These are phyloP conservation scores for Cordilura impudica DNA, from an alignment of 2,888 invertebrate genomes.

Conservation along the genomic window DNA sequence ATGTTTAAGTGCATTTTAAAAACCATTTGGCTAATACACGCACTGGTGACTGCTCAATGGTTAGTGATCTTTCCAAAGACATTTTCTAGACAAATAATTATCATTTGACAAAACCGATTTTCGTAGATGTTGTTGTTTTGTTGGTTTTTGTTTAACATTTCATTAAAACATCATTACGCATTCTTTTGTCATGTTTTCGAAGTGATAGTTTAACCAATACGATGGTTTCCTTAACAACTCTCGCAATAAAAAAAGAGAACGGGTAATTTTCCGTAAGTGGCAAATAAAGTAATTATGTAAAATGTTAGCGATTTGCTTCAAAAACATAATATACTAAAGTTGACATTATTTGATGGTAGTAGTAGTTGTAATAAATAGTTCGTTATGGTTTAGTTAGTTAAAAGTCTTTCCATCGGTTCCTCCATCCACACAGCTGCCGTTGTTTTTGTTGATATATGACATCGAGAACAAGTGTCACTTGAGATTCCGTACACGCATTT, in stretches of 20 bases:
- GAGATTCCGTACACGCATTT: slow-evolving; percentile 60
- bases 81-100: slow-evolving; percentile 38
- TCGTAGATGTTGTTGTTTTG: slow-evolving; percentile 12
- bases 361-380: slow-evolving; percentile 28
- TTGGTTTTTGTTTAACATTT: not conserved
- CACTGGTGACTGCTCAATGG: not conserved
- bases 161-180: slow-evolving; percentile 33
- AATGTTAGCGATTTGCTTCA: slow-evolving; percentile 34
- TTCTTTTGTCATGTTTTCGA: slow-evolving; percentile 30
- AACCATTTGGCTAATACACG: slow-evolving; percentile 46
- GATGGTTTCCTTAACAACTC: not conserved
- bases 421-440: not conserved
- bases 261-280: slow-evolving; percentile 38
- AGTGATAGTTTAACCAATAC: slow-evolving; percentile 11
- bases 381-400: not conserved
- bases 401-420: slow-evolving; percentile 8
- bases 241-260: slow-evolving; percentile 41
- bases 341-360: not conserved
- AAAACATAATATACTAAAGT: slow-evolving; percentile 44
- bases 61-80: slow-evolving; percentile 7
- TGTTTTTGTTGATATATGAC: slow-evolving; percentile 49
- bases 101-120: slow-evolving; percentile 51
- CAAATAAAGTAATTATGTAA: slow-evolving; percentile 56
- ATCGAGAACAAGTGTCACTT: slow-evolving; percentile 56
- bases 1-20: slow-evolving; percentile 38